phyloP scores from a whole-genome alignment of 2,888 invertebrate species.

The Troilus luridus region DNA sequence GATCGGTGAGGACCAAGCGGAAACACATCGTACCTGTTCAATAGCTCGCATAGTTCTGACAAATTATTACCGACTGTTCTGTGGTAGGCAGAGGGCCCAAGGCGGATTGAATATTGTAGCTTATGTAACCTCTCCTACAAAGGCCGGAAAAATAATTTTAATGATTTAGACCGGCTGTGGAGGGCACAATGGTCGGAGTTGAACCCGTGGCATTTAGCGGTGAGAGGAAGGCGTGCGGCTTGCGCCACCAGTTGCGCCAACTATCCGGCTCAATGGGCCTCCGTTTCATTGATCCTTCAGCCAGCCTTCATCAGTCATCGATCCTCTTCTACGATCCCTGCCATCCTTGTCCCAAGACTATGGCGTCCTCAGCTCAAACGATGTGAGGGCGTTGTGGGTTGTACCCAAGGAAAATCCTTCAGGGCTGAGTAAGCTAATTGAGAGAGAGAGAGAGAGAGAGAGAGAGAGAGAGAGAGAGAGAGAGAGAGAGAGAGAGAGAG shows the following conservation, averaged over 20 bases:
- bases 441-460: too few relatives aligned
- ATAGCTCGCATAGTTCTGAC: background rate
- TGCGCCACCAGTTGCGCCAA: constrained; percentile 32
- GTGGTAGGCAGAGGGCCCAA: background rate
- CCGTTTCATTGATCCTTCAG: constrained; percentile 19
- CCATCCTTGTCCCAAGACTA: background rate
- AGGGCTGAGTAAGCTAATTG: background rate
- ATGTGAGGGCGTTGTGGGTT: background rate
- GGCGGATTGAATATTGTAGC: constrained; percentile 29
- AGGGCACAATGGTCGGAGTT: constrained; percentile 6
- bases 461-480: too few relatives aligned
- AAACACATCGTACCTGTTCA: background rate
- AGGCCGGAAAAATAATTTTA: background rate
- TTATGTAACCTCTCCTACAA: constrained; percentile 12
- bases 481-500: too few relatives aligned
- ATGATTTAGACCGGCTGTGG: constrained; percentile 29
- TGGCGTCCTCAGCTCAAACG: background rate
- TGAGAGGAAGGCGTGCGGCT: constrained; percentile 41
- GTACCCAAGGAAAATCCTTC: background rate
- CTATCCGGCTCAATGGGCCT: background rate
- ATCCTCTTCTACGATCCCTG: background rate
- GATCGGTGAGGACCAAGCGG: background rate
- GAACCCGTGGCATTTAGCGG: constrained; percentile 44
- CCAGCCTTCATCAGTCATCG: background rate
- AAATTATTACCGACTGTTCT: background rate